Evolutionary conservation across 2,888 invertebrate species (phyloP).

Genomic region (Gnatocerus cornutus): DNA sequence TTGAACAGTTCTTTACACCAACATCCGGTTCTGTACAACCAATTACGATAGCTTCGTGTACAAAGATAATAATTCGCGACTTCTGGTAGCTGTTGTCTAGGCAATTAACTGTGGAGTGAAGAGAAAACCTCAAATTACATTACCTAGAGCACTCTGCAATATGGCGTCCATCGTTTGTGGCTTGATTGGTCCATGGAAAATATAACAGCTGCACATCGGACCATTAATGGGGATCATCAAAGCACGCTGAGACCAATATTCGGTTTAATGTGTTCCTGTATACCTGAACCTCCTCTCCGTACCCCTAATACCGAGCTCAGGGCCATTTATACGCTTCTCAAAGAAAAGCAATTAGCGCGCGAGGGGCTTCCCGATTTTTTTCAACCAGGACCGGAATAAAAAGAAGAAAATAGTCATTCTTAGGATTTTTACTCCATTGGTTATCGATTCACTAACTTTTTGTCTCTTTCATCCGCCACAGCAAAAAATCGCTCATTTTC

Average conservation of each 20-base stretch:
- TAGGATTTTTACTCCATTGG: no score
- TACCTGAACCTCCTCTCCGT: conserved; percentile 52
- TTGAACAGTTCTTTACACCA: background rate
- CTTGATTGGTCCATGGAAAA: conserved; percentile 70
- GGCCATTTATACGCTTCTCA: conserved; percentile 57
- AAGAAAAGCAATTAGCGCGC: conserved; percentile 56
- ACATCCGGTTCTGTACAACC: conserved; percentile 19
- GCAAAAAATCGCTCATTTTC: no score
- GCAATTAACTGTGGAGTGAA: conserved; percentile 52
- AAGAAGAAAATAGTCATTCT: no score
- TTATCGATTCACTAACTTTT: no score
- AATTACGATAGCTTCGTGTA: conserved; percentile 32
- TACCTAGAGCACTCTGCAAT: conserved; percentile 64
- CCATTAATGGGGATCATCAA: conserved; percentile 68
- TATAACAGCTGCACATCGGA: conserved; percentile 70
- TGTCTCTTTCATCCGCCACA: no score
- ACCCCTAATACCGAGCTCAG: conserved; percentile 41
- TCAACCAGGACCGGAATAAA: conserved; percentile 15
- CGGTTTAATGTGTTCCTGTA: conserved; percentile 61
- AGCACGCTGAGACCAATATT: conserved; percentile 66
- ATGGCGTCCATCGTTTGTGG: conserved; percentile 66
- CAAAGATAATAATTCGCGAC: conserved; percentile 42
- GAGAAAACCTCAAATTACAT: conserved; percentile 61
- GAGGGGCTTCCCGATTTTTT: conserved; percentile 29
- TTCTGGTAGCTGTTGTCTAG: conserved; percentile 40